phyloP scores from a whole-genome alignment of 2,888 invertebrate genomes.

The Gari tellinella region DNA sequence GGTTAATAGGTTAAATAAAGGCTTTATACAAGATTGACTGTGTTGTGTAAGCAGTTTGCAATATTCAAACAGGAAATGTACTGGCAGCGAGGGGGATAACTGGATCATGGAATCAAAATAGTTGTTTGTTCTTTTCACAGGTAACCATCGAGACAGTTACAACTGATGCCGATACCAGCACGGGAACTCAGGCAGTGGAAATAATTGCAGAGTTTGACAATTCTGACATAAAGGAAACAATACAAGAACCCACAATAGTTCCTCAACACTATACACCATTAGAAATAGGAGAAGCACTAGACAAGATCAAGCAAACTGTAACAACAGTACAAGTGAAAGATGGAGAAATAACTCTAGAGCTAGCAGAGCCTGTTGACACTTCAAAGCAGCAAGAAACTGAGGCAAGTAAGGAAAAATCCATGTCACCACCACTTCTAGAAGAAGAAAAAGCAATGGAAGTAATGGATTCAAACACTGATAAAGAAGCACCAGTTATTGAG shows the following conservation, averaged over 20 bases:
- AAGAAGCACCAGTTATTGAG: constrained; percentile 42
- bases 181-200: neutral
- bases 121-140: too few relatives aligned
- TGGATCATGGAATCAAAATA: too few relatives aligned
- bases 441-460: constrained; percentile 49
- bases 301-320: constrained; percentile 6
- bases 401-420: constrained; percentile 45
- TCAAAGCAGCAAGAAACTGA: constrained; percentile 7
- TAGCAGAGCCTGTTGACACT: constrained; percentile 6
- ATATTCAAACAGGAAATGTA: too few relatives aligned
- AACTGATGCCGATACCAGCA: constrained; percentile 27
- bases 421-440: constrained; percentile 53
- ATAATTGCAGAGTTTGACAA: constrained; percentile 22
- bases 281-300: constrained; percentile 29
- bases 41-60: too few relatives aligned
- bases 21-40: too few relatives aligned
- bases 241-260: constrained; percentile 42
- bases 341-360: constrained; percentile 16
- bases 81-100: too few relatives aligned
- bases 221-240: constrained; percentile 18
- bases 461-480: constrained; percentile 23
- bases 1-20: too few relatives aligned
- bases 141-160: constrained; percentile 11
- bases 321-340: constrained; percentile 3
- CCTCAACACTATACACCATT: constrained; percentile 53